Percentiles rank a stretch among this genome's conserved stretches.
Conservation (phyloP, 2,888 invertebrate genomes). For the Nomada lathburiana region DNA sequence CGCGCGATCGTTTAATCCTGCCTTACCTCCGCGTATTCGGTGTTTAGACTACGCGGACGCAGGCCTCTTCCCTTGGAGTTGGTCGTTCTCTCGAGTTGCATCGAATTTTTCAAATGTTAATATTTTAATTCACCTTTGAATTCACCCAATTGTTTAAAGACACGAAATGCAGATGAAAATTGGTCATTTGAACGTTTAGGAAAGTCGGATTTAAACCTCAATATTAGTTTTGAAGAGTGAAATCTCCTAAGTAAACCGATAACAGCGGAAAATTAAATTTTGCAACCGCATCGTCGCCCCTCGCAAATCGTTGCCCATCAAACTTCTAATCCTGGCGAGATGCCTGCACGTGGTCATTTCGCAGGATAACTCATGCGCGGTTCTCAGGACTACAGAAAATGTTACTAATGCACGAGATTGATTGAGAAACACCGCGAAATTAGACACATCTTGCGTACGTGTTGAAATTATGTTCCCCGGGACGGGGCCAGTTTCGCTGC, state of each 20-base stretch:
- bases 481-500: conserved; percentile 31
- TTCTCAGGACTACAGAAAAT: conserved; percentile 5
- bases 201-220: no score
- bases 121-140: no score
- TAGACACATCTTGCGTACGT: conserved; percentile 54
- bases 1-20: not conserved
- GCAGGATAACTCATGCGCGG: conserved; percentile 33
- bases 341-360: not conserved
- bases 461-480: conserved; percentile 46
- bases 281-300: not conserved
- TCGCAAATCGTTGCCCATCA: conserved; percentile 21
- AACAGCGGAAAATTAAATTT: conserved; percentile 3
- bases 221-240: no score
- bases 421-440: conserved; percentile 48
- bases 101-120: no score
- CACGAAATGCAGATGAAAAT: no score
- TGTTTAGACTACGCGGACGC: not conserved
- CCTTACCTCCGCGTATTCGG: not conserved
- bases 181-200: no score
- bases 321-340: not conserved
- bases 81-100: not conserved
- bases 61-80: not conserved
- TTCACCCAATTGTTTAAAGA: no score
- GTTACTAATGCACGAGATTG: conserved; percentile 7
- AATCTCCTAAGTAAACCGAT: not conserved